Conservation (phyloP, 2,888 invertebrate genomes). For the Danaus chrysippus region DNA sequence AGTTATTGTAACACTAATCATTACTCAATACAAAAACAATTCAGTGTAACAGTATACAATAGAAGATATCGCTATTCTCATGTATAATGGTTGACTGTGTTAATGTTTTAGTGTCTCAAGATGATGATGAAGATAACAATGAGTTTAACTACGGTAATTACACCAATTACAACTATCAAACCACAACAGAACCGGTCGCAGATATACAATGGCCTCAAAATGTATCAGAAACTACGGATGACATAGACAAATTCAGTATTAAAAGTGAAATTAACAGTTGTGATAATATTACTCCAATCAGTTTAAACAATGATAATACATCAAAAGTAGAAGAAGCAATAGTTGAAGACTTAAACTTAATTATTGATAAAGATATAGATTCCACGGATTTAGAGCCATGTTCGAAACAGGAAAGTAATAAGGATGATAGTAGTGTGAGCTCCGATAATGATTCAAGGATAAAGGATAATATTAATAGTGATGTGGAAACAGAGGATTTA, state of each 20-base stretch:
- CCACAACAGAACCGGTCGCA: slow-evolving; percentile 31
- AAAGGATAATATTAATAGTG: slow-evolving; percentile 24
- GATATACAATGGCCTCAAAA: slow-evolving; percentile 30
- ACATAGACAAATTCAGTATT: slow-evolving; percentile 30
- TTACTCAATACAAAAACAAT: no score
- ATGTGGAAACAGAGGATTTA: background rate
- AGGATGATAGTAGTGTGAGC: slow-evolving; percentile 19
- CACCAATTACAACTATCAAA: slow-evolving; percentile 50
- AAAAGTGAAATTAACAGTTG: slow-evolving; percentile 29
- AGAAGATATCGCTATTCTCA: background rate
- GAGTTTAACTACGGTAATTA: slow-evolving; percentile 60
- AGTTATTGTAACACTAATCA: no score
- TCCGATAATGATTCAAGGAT: slow-evolving; percentile 25
- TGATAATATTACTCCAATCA: slow-evolving; percentile 18
- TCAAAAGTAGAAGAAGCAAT: slow-evolving; percentile 31
- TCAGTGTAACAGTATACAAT: no score
- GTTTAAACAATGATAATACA: slow-evolving; percentile 15
- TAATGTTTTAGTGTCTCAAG: slow-evolving; percentile 60
- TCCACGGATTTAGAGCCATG: slow-evolving; percentile 18
- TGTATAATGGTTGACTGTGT: slow-evolving; percentile 12
- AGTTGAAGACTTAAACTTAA: slow-evolving; percentile 37
- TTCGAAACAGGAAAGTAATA: slow-evolving; percentile 25
- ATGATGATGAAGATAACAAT: slow-evolving; percentile 57
- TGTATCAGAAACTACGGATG: slow-evolving; percentile 24
- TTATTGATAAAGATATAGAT: slow-evolving; percentile 30